These are phyloP conservation scores for Murina feae DNA, from an alignment of 2,113 vertebrate species.

Conservation along the genomic window DNA sequence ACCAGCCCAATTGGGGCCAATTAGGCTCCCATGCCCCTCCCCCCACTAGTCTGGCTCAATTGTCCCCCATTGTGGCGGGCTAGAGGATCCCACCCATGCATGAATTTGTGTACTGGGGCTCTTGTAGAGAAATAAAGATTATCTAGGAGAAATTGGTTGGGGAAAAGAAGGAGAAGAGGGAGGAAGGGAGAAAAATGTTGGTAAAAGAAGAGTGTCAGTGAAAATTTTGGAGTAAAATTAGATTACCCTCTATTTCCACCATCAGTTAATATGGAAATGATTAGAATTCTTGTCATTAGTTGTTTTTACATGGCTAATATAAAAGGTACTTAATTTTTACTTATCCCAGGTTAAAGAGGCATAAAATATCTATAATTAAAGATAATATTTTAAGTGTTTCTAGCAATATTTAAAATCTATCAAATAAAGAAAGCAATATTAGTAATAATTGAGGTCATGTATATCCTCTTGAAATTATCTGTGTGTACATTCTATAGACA, in stretches of 20 bases:
- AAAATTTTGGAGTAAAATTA: neutral
- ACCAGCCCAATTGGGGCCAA: too few species aligned
- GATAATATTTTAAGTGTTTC: neutral
- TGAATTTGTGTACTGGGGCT: too few species aligned
- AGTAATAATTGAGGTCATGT: conserved; percentile 2
- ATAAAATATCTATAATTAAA: conserved; percentile 5
- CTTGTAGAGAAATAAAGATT: neutral
- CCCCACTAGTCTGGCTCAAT: too few species aligned
- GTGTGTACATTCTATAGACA: neutral
- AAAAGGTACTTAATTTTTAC: neutral
- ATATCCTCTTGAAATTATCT: conserved; percentile 34
- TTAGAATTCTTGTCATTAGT: neutral
- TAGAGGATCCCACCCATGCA: too few species aligned
- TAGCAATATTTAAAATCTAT: neutral
- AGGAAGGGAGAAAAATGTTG: neutral
- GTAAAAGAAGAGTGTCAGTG: neutral
- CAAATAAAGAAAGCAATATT: conserved; percentile 23
- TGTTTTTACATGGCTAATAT: neutral
- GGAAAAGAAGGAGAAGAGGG: neutral
- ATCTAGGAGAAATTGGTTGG: neutral
- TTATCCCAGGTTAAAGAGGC: conserved; percentile 12
- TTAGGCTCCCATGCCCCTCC: rapidly evolving
- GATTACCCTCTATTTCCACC: neutral
- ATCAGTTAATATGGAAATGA: neutral
- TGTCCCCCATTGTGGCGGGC: too few species aligned